Conservation (phyloP, 2,888 invertebrate genomes). For the Cremastinae sp. region DNA sequence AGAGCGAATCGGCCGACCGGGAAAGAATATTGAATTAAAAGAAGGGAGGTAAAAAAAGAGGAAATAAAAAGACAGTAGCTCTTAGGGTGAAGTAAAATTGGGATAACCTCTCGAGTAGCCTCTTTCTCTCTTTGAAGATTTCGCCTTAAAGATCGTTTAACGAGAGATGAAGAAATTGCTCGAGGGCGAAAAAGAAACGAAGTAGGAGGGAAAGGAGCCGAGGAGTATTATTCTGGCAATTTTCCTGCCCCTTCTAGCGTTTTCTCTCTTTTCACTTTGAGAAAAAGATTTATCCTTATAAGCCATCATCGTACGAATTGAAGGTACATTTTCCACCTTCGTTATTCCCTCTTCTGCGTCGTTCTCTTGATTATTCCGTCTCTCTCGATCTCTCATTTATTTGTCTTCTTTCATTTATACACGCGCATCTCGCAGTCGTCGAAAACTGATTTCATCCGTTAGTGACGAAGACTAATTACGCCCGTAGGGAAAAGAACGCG, state of each 20-base stretch:
- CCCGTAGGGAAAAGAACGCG: slow-evolving; percentile 54
- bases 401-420: slow-evolving; percentile 4
- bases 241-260: slow-evolving; percentile 44
- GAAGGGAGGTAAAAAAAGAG: not conserved
- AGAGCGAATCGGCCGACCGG: slow-evolving; percentile 34
- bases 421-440: not conserved
- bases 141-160: slow-evolving; percentile 36
- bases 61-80: not conserved
- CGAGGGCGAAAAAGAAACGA: slow-evolving; percentile 3
- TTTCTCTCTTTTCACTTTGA: slow-evolving; percentile 28
- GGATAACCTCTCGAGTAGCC: slow-evolving; percentile 14
- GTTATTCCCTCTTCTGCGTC: not conserved
- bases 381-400: not conserved
- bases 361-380: not conserved
- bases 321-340: not conserved
- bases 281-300: too few species aligned
- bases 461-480: slow-evolving; percentile 61
- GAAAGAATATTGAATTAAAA: not conserved
- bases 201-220: not conserved
- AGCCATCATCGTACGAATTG: slow-evolving; percentile 14
- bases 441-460: slow-evolving; percentile 59
- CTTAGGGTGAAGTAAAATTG: slow-evolving; percentile 24
- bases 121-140: slow-evolving; percentile 46
- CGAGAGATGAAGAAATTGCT: slow-evolving; percentile 25
- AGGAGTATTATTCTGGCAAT: slow-evolving; percentile 30